Conservation (phyloP, 1,140 invertebrate species). For the Glossosoma conforme region DNA sequence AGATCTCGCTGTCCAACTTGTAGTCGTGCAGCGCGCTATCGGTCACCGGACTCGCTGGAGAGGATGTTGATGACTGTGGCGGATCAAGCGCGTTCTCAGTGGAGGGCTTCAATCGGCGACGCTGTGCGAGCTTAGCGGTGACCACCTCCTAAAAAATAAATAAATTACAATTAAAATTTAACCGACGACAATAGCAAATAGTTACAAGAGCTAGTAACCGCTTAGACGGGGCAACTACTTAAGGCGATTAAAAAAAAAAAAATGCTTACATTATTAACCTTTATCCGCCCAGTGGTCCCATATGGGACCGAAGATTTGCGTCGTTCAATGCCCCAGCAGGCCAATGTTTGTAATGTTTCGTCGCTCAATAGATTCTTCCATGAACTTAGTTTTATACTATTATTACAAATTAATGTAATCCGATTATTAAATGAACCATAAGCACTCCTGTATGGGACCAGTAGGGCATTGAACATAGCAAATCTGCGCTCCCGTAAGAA, state of each 20-base stretch:
- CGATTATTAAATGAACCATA: no score
- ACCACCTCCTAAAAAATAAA: slow-evolving; percentile 12
- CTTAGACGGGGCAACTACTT: background rate
- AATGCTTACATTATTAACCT: background rate
- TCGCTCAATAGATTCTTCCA: no score
- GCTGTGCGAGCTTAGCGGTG: slow-evolving; percentile 13
- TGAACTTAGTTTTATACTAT: no score
- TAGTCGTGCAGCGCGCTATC: no score
- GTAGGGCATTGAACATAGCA: background rate
- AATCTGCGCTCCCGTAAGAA: background rate
- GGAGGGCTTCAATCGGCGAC: slow-evolving; percentile 7
- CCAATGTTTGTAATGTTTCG: no score
- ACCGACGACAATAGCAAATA: background rate
- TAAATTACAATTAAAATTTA: background rate
- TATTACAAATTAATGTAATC: no score
- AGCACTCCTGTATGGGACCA: no score
- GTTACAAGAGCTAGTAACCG: background rate
- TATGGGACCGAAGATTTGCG: background rate
- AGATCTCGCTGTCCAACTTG: no score
- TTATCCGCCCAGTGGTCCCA: background rate
- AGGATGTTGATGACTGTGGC: no score
- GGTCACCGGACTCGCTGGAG: no score
- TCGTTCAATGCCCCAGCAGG: background rate
- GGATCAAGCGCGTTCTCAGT: no score
- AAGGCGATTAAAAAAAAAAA: background rate